phyloP scores from a whole-genome alignment of 2,113 vertebrate genomes.

The Calcarius ornatus region DNA sequence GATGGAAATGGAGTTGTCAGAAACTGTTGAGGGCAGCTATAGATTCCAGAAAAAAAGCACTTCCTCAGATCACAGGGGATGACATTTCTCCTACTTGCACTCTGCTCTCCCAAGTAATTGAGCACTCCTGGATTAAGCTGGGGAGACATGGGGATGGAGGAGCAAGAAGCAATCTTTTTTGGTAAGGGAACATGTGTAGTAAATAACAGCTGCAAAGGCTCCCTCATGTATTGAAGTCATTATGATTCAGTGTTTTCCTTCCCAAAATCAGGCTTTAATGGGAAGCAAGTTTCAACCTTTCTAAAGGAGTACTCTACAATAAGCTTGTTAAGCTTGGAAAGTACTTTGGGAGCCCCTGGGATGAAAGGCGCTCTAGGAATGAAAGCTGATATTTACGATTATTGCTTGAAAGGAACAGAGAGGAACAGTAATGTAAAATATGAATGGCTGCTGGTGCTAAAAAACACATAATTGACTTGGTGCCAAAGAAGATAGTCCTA shows the following conservation, averaged over 20 bases:
- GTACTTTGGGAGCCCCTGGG: conserved; percentile 42
- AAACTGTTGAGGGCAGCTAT: background rate
- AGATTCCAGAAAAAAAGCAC: background rate
- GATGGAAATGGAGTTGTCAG: background rate
- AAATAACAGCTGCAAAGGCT: conserved; percentile 48
- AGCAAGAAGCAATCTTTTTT: background rate
- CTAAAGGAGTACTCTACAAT: conserved; percentile 19
- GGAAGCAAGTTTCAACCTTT: conserved; percentile 38
- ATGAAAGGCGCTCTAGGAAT: conserved; percentile 48
- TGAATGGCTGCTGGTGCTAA: conserved; percentile 50
- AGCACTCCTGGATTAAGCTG: background rate
- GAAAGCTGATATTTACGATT: conserved; percentile 64
- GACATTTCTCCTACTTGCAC: background rate
- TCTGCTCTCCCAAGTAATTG: background rate
- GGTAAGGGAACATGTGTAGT: background rate
- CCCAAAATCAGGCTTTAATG: conserved; percentile 34
- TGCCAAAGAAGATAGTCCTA: conserved; percentile 25
- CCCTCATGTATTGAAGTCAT: background rate
- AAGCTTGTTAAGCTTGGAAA: conserved; percentile 53
- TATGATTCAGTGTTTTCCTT: background rate
- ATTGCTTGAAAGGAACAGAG: conserved; percentile 49
- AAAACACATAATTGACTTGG: background rate
- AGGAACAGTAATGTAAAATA: conserved; percentile 49
- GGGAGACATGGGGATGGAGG: background rate
- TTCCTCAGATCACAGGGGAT: background rate